phyloP scores from a whole-genome alignment of 2,113 vertebrate species.

The Heptranchias perlo region DNA sequence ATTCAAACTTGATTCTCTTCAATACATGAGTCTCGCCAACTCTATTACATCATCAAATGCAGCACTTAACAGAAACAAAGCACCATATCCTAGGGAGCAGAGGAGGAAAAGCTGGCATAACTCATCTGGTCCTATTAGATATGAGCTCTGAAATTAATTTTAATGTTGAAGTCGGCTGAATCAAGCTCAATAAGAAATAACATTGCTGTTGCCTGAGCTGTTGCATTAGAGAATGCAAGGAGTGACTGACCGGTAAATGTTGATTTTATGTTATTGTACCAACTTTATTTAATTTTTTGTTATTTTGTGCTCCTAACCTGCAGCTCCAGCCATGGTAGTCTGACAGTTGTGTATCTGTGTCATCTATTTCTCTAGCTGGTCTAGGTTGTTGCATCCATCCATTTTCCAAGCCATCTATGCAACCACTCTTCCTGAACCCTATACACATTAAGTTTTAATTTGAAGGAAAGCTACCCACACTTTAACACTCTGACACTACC shows the following conservation, averaged over 20 bases:
- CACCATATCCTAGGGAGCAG: not conserved
- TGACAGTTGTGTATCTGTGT: not conserved
- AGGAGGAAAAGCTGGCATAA: not conserved
- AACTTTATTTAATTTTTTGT: not conserved
- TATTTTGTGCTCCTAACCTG: not conserved
- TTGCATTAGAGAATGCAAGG: not conserved
- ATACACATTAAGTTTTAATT: not conserved
- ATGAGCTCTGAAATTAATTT: not conserved
- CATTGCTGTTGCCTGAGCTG: not conserved
- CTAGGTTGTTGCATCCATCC: not conserved
- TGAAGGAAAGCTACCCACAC: not conserved
- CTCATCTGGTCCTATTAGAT: not conserved
- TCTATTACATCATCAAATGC: not conserved
- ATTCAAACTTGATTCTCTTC: not conserved
- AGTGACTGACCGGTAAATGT: not conserved
- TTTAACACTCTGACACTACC: not conserved
- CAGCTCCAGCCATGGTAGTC: not conserved
- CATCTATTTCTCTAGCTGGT: not conserved
- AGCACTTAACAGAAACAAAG: not conserved
- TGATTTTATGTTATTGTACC: not conserved
- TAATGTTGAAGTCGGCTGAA: not conserved
- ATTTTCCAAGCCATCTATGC: not conserved
- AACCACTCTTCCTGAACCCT: not conserved
- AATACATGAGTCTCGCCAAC: constrained; percentile 3
- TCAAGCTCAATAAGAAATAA: not conserved